Evolutionary conservation across 2,797 vertebrate genomes (phyloP), one percentile per base, ranked within the genome.

Genomic region (Acipenser transmontanus): DNA sequence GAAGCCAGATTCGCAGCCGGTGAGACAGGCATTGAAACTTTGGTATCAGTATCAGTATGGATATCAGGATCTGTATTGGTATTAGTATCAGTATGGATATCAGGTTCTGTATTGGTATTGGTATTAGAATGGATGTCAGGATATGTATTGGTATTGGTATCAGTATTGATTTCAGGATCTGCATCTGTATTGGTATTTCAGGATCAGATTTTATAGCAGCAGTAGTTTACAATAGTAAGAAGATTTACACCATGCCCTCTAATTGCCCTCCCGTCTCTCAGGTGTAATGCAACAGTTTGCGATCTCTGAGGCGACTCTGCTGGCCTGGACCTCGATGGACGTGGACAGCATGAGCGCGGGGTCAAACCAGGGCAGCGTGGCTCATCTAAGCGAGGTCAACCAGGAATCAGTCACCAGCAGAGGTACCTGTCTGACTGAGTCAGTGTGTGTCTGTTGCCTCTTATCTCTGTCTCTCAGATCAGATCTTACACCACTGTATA

Each of bases 271-370:
- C 78, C 20, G 63, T 63, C 63, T 67, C 52, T 59, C 77, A 92
- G 96, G 97, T 12, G 91, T 98, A 74, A 93, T 99, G 90, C 91
- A 99, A 75, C 97, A 99, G 73, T 99, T 99, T 80, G 97, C 97
- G 0, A 96, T 99, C 81, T 98, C 97, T 0, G 89, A 99, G 81
- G 97, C 97, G 1, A 99, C 97, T 0, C 92, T 99, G 50, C 72
- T 98, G 86, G 96, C 97, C 61, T 99, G 97, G 97, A 91, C 93
- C 13, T 99, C 96, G 63, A 96, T 98, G 94, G 97, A 99, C 59
- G 97, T 95, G 7, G 97, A 98, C 76, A 97, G 96, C 70, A 84
- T 94, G 67, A 92, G 93, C 67, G 94, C 95, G 8, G 94, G 94
- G 52, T 98, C 95, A 2, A 94, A 94, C 79, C 95, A 98, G 82